Evolutionary conservation across 2,113 vertebrate species (phyloP).

Genomic region (Lates calcarifer): DNA sequence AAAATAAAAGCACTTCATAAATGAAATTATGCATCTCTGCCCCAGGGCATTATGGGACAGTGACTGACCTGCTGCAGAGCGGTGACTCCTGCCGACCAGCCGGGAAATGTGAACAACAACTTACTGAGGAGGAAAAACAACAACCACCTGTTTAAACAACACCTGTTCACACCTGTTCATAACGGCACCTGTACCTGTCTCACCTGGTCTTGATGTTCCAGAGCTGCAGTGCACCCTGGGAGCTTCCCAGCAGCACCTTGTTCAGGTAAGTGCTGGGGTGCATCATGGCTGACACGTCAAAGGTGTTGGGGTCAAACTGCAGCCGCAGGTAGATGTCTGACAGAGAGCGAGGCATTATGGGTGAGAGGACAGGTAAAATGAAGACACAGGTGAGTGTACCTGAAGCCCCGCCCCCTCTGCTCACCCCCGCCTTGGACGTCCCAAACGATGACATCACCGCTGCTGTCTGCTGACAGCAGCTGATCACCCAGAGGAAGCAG

Average conservation of each 20-base stretch:
- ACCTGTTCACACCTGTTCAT: no score
- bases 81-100: constrained; percentile 91
- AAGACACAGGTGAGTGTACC: neutral
- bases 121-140: constrained; percentile 83
- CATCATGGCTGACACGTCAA: constrained; percentile 91
- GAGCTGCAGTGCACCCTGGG: constrained; percentile 93
- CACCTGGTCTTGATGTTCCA: constrained; percentile 98
- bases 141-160: neutral
- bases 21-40: no score
- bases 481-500: constrained; percentile 95
- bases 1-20: constrained; percentile 11
- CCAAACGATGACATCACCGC: constrained; percentile 94
- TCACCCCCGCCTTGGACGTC: constrained; percentile 83
- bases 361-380: neutral
- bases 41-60: no score
- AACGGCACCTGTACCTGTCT: no score
- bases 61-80: constrained; percentile 78
- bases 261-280: constrained; percentile 98
- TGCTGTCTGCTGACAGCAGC: constrained; percentile 91
- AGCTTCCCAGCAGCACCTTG: constrained; percentile 96
- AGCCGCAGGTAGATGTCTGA: constrained; percentile 92
- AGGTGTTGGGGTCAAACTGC: constrained; percentile 89
- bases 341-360: constrained; percentile 41
- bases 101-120: constrained; percentile 90
- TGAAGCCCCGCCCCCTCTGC: constrained; percentile 11